Base-by-base conservation (phyloP, 2,113 vertebrate species). In the Prinia subflava region DNA sequence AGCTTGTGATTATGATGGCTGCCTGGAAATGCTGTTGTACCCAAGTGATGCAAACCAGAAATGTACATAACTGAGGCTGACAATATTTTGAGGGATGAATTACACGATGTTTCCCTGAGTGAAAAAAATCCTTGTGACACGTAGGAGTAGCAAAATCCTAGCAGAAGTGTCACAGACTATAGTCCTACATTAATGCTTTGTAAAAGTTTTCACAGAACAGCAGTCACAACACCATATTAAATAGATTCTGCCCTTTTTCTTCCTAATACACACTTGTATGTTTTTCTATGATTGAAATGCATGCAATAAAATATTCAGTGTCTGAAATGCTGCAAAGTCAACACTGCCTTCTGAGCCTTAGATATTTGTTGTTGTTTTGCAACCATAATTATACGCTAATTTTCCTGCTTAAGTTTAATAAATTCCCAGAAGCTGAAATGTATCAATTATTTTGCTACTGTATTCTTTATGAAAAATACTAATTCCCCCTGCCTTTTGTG, bases 381-480 rank as follows among this genome's bases (percentile, higher is more conserved):
- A 95, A 20, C 44, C 23, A 6, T 93, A 88, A 92, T 95, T 86
- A 80, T 47, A 67, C 18, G 24, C 50, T 90, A 67, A 67, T 94
- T 95, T 92, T 79, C 50, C 63, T 83, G 56, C 50, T 91, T 77
- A 88, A 37, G 10, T 80, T 95, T 90, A 83, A 77, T 92, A 94
- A 90, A 86, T 49, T 93, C 86, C n/a, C 44, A 81, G 83, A 92
- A 95, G 78, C 55, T 65, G 73, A 90, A 96, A 94, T 57, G n/a
- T 83, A 71, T 85, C 64, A 71, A 60, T 85, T 83, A 83, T 83
- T 85, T 87, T 92, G 30, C 59, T 85, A 3, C 71, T 79, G 21
- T 44, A 37, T 85, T 90, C 64, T 78, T 85, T 21, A 68, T 39
- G 28, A 65, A 52, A 93, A 84, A 44, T 42, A 42, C 7, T 67